Evolutionary conservation across 2,888 invertebrate genomes (phyloP).

Genomic region (Cephus spinipes): DNA sequence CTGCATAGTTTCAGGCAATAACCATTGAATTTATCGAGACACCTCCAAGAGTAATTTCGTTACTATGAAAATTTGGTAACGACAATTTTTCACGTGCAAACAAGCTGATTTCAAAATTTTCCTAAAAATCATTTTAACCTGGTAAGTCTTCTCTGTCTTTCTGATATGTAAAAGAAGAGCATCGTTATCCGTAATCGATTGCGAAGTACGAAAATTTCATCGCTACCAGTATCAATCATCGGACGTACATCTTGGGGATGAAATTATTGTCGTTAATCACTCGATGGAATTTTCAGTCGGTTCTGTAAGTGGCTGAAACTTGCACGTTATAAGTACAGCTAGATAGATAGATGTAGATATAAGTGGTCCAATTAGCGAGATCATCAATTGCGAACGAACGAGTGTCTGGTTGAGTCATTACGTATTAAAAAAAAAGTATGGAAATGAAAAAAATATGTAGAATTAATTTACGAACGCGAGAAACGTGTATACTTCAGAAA

Average conservation of each 20-base stretch:
- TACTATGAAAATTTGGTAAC: not conserved
- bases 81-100: not conserved
- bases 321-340: not conserved
- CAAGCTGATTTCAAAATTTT: not conserved
- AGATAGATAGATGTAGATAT: not conserved
- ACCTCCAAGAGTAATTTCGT: not conserved
- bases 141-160: not conserved
- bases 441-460: not conserved
- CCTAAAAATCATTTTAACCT: not conserved
- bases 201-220: not conserved
- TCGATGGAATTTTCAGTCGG: not conserved
- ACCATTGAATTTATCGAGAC: not conserved
- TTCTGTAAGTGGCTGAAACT: not conserved
- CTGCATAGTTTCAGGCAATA: not conserved
- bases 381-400: not conserved
- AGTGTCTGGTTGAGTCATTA: not conserved
- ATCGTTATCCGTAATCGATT: not conserved
- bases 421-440: not conserved
- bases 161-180: not conserved
- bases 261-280: not conserved
- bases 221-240: not conserved
- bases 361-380: not conserved
- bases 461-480: not conserved
- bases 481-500: not conserved
- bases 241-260: not conserved